A percentile compares a stretch with the other conserved stretches of the same genome.
Conservation (phyloP, 2,888 invertebrate genomes). For the Junonia oenone region DNA sequence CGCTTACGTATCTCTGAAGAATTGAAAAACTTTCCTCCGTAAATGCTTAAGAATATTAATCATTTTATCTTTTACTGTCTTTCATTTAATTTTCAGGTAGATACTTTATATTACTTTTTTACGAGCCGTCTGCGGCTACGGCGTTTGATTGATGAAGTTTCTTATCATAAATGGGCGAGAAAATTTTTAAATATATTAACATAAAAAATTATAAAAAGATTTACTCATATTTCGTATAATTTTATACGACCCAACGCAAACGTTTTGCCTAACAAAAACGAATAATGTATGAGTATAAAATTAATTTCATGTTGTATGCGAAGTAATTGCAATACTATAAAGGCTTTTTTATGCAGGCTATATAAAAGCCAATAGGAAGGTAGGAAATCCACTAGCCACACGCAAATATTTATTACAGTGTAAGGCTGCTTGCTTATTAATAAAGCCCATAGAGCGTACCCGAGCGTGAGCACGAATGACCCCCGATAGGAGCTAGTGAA, state of each 20-base stretch:
- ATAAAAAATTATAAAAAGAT: neutral
- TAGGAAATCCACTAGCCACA: conserved; percentile 7
- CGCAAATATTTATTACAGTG: conserved; percentile 40
- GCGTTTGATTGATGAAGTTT: conserved; percentile 24
- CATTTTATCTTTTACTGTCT: conserved; percentile 29
- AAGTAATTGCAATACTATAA: neutral
- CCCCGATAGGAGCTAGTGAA: conserved; percentile 53
- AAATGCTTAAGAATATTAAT: conserved; percentile 26
- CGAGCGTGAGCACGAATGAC: conserved; percentile 49
- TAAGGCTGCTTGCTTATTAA: conserved; percentile 48
- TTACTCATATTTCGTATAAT: too few species aligned
- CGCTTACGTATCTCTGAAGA: conserved; percentile 29
- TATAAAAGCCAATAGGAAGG: neutral
- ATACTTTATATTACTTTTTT: conserved; percentile 28
- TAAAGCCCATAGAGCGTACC: conserved; percentile 49
- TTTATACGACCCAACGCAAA: too few species aligned
- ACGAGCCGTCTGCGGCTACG: conserved; percentile 25
- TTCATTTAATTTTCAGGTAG: conserved; percentile 27
- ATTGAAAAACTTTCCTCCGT: conserved; percentile 30
- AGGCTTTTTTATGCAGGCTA: neutral
- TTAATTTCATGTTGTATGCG: too few species aligned
- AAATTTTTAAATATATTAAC: neutral
- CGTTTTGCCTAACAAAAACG: too few species aligned
- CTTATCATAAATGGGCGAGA: conserved; percentile 15
- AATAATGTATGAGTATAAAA: too few species aligned